These are phyloP conservation scores for Pediacus dermestoides DNA, from an alignment of 2,888 invertebrate species.

Conservation along the genomic window DNA sequence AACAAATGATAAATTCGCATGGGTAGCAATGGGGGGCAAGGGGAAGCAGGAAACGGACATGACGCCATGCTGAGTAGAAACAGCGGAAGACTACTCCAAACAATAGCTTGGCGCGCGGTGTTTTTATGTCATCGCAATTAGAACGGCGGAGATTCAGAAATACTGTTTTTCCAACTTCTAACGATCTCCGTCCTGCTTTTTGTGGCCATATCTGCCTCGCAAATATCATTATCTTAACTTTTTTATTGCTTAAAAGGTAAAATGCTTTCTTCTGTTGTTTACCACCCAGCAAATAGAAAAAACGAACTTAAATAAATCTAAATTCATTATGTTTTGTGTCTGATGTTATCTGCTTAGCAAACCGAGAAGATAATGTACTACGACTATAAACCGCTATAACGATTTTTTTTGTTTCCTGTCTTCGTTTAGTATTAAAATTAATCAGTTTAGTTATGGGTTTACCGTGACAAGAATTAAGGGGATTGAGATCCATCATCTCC, in stretches of 20 bases:
- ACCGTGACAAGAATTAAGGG: too few species aligned
- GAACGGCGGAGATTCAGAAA: slow-evolving; percentile 46
- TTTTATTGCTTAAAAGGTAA: slow-evolving; percentile 35
- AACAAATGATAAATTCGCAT: slow-evolving; percentile 43
- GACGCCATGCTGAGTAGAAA: slow-evolving; percentile 53
- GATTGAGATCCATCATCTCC: not conserved
- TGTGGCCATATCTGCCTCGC: slow-evolving; percentile 37
- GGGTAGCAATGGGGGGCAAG: slow-evolving; percentile 28
- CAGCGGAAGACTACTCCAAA: slow-evolving; percentile 52
- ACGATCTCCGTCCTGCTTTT: slow-evolving; percentile 38
- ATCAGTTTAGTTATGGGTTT: too few species aligned
- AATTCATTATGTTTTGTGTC: too few species aligned
- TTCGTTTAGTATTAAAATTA: too few species aligned
- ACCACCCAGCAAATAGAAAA: too few species aligned
- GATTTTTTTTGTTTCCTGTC: too few species aligned
- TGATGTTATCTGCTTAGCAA: too few species aligned
- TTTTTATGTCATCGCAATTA: slow-evolving; percentile 50
- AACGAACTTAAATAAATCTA: too few species aligned
- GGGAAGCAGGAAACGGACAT: slow-evolving; percentile 50
- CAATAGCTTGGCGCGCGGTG: slow-evolving; percentile 47
- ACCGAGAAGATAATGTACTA: too few species aligned
- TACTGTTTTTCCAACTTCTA: slow-evolving; percentile 43
- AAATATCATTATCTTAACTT: slow-evolving; percentile 42
- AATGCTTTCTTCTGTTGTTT: slow-evolving; percentile 31
- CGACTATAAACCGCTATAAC: too few species aligned